Evolutionary conservation across 2,888 invertebrate genomes (phyloP).

Genomic region (Buathra laborator): DNA sequence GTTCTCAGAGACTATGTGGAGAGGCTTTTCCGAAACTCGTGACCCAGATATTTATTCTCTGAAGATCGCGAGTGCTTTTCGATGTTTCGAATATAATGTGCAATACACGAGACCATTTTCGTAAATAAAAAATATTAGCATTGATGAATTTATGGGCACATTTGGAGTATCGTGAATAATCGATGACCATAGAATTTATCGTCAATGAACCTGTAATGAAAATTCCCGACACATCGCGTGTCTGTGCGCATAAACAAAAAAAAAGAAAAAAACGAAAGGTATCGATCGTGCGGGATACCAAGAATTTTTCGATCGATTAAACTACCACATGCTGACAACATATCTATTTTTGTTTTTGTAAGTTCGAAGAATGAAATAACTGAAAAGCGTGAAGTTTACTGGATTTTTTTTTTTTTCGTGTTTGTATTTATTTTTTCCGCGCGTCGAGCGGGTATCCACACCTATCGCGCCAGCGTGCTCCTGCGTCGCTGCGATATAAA

Average conservation of each 20-base stretch:
- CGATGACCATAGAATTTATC: background rate
- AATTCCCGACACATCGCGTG: conserved; percentile 24
- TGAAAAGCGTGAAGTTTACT: background rate
- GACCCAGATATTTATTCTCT: conserved; percentile 23
- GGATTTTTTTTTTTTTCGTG: background rate
- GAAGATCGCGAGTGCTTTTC: conserved; percentile 13
- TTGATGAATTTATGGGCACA: background rate
- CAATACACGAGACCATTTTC: background rate
- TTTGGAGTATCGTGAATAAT: background rate
- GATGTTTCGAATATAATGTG: background rate
- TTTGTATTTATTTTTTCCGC: background rate
- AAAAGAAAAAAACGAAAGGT: background rate
- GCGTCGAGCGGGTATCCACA: background rate
- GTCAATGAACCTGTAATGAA: conserved; percentile 9
- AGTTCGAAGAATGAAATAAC: background rate
- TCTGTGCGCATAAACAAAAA: background rate
- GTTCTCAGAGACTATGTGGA: background rate
- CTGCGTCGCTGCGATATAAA: conserved; percentile 15
- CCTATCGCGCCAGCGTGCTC: background rate
- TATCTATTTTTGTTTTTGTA: conserved; percentile 5
- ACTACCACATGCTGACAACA: background rate
- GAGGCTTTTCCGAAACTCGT: conserved; percentile 22
- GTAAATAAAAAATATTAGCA: background rate
- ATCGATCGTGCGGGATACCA: conserved; percentile 14
- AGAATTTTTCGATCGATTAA: conserved; percentile 21